phyloP scores from a whole-genome alignment of 2,797 vertebrate species.

The Pyrocephalus nanus region DNA sequence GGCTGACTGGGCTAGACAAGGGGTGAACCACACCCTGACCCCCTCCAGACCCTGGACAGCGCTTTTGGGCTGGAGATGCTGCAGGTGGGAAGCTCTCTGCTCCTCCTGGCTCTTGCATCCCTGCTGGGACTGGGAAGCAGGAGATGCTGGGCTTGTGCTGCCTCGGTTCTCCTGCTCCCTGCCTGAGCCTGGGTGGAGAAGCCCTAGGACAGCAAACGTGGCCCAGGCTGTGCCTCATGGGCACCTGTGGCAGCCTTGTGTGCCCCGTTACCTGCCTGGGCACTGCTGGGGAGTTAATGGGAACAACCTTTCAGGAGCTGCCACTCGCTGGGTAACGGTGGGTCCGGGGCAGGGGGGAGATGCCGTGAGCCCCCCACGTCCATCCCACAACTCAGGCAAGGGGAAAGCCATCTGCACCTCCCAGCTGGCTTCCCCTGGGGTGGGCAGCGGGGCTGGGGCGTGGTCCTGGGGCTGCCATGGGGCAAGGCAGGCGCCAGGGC shows the following conservation, averaged over 20 bases:
- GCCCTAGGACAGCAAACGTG: accelerated
- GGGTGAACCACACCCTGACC: accelerated
- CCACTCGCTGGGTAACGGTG: accelerated
- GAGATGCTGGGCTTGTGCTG: neutral
- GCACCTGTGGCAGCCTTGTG: neutral
- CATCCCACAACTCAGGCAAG: neutral
- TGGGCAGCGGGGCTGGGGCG: neutral
- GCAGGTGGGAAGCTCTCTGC: neutral
- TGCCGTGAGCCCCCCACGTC: accelerated
- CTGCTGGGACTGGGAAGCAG: accelerated
- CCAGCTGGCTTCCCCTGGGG: neutral
- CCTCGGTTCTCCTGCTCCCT: accelerated
- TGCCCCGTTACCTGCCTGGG: neutral
- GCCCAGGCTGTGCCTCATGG: accelerated
- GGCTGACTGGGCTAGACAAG: accelerated
- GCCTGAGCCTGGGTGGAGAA: neutral
- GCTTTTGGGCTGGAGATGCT: neutral
- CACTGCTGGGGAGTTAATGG: neutral
- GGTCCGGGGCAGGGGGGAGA: accelerated
- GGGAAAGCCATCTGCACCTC: neutral
- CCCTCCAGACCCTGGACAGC: neutral
- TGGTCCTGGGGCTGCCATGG: neutral
- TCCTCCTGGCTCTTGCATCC: neutral
- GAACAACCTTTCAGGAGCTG: accelerated
- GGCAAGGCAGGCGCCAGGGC: neutral